Evolutionary conservation across 2,797 vertebrate species (phyloP).

Genomic region (Centroberyx gerrardi): DNA sequence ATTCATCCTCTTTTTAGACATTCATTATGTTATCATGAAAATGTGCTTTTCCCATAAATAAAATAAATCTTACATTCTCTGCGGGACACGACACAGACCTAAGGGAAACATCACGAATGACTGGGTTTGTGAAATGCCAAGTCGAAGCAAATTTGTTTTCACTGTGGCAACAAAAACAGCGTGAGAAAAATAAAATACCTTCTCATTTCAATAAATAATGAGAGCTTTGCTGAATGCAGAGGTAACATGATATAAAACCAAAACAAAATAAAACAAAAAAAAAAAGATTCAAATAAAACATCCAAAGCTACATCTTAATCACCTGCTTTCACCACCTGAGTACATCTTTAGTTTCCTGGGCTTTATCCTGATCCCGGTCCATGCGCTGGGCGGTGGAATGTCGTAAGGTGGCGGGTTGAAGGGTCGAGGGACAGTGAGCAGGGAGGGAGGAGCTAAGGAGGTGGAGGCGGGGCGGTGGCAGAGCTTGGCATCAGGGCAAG

Average conservation of each 20-base stretch:
- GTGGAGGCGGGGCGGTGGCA: slow-evolving; percentile 35
- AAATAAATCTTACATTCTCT: slow-evolving; percentile 76
- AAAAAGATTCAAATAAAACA: slow-evolving; percentile 69
- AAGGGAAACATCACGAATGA: slow-evolving; percentile 58
- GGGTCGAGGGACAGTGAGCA: slow-evolving; percentile 53
- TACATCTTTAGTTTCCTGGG: slow-evolving; percentile 86
- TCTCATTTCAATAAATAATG: slow-evolving; percentile 81
- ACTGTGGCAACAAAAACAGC: slow-evolving; percentile 62
- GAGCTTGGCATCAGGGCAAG: slow-evolving; percentile 45
- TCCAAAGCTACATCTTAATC: slow-evolving; percentile 87
- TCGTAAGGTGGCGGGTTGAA: slow-evolving; percentile 60
- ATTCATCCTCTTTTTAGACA: slow-evolving; percentile 74
- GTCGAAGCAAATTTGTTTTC: slow-evolving; percentile 65
- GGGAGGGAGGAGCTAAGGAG: slow-evolving; percentile 47
- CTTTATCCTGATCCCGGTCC: slow-evolving; percentile 75
- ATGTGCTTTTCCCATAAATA: slow-evolving; percentile 84
- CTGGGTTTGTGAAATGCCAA: slow-evolving; percentile 59
- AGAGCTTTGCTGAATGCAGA: slow-evolving; percentile 82
- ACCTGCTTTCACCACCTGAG: slow-evolving; percentile 91
- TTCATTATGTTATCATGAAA: slow-evolving; percentile 76
- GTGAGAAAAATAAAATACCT: slow-evolving; percentile 54
- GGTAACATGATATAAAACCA: slow-evolving; percentile 84
- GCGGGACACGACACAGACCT: slow-evolving; percentile 61
- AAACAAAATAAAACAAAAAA: slow-evolving; percentile 79
- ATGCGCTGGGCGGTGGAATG: slow-evolving; percentile 81